Evolutionary conservation across 2,888 invertebrate genomes (phyloP).

Genomic region (Syrphus vitripennis): DNA sequence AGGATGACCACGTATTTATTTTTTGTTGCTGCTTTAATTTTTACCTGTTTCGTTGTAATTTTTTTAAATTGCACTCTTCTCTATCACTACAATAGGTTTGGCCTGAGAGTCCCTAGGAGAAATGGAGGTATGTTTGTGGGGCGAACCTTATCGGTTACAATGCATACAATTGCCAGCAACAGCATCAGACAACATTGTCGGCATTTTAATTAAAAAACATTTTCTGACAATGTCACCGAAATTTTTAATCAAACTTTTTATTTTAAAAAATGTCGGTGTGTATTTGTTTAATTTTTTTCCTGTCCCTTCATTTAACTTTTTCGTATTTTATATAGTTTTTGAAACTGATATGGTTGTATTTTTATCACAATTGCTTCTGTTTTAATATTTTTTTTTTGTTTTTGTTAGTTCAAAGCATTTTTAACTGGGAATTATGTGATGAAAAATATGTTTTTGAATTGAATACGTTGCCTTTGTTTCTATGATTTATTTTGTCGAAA

Average conservation of each 20-base stretch:
- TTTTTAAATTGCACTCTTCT: conserved; percentile 23
- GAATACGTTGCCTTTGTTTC: background rate
- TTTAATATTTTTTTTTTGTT: background rate
- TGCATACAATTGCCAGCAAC: conserved; percentile 58
- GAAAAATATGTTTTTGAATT: background rate
- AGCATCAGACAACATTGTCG: conserved; percentile 66
- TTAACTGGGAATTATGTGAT: background rate
- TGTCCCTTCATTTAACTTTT: background rate
- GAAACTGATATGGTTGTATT: conserved; percentile 2
- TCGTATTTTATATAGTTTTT: background rate
- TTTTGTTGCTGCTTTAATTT: conserved; percentile 58
- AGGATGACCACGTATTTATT: conserved; percentile 62
- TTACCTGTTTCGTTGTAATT: conserved; percentile 59
- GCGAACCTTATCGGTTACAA: conserved; percentile 63
- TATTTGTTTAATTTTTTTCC: background rate
- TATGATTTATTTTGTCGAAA: background rate
- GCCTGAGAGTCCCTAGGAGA: background rate
- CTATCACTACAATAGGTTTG: background rate
- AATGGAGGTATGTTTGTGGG: background rate
- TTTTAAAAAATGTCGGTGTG: background rate
- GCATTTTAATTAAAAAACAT: conserved; percentile 71
- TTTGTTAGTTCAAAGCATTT: background rate
- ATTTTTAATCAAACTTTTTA: conserved; percentile 66
- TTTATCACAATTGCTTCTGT: background rate
- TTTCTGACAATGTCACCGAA: conserved; percentile 68